Percentiles rank a stretch among this genome's conserved stretches.
Evolutionary conservation across 2,888 invertebrate species (phyloP).

Genomic region (Sympetrum striolatum): DNA sequence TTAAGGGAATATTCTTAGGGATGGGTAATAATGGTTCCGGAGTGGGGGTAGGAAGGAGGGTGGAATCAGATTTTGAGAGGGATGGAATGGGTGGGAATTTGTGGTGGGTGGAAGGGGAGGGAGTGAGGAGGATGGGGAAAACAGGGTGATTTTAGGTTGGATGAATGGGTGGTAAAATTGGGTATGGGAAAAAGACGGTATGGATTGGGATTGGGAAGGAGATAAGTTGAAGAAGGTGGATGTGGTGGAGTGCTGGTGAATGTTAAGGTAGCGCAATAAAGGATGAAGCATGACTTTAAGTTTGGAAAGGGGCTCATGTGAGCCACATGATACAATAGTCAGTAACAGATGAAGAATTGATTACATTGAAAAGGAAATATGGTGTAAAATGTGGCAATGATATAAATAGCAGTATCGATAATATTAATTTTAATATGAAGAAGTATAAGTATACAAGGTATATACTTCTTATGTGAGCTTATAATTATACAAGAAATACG

Average conservation of each 20-base stretch:
- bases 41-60: background rate
- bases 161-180: background rate
- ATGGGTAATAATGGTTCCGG: background rate
- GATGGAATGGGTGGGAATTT: background rate
- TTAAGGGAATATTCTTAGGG: background rate
- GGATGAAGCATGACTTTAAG: background rate
- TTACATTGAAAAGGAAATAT: no score
- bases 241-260: background rate
- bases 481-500: no score
- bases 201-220: background rate
- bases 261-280: background rate
- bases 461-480: no score
- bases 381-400: no score
- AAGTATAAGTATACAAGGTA: no score
- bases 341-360: no score
- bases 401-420: no score
- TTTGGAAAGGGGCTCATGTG: no score
- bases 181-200: background rate
- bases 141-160: background rate
- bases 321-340: no score
- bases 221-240: background rate
- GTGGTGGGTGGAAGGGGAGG: background rate
- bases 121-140: background rate
- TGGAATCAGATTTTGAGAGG: background rate
- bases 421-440: no score